Base-by-base conservation (phyloP, 2,888 invertebrate species). In the Microchrysa polita region DNA sequence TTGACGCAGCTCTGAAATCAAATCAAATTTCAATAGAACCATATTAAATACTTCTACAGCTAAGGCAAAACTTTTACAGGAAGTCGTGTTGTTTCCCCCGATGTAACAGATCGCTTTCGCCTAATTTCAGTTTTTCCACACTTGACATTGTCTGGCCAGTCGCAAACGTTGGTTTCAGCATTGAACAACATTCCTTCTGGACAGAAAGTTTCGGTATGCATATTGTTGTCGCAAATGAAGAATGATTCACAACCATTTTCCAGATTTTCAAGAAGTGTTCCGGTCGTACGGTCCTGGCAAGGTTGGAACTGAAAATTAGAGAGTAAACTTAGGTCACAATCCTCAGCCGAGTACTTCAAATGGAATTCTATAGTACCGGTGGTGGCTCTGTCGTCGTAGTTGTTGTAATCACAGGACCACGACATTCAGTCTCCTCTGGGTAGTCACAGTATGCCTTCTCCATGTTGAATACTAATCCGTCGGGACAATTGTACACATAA, bases 371-470 rank as follows among this genome's bases (percentile, higher is more conserved):
- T n/a, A 40, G 34, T 40, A 69, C 69, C 69, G 52, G n/a, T n/a
- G 27, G 27, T 34, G 27, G 27, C 27, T 34, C 27, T n/a, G n/a
- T n/a, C 2, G 27, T 22, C 16, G 22, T 18, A 20, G 18, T 55
- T 10, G 27, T 34, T 2, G 27, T 34, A 34, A 34, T 34, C 7
- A 34, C 48, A 48, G 48, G 48, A 34, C 55, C 57, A 16, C 18
- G 20, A 27, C 74, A 74, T 60, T 72, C 57, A 10, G 23, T 67
- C 10, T 44, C 53, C 18, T 72, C 48, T 16, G 67, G 73, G 14
- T 72, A 74, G 48, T 77, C 77, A 27, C 77, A 77, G 1, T 71
- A 73, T 10, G 75, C 60, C 12, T 74, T 53, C 14, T 20, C 4
- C 0, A 18, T n/a, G 44, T 75, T 74, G 73, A 72, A 77, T 1